A percentile compares a stretch with the other conserved stretches of the same genome.
phyloP scores from a whole-genome alignment of 1,140 invertebrate species.

The Thalassaphorura encarpata region DNA sequence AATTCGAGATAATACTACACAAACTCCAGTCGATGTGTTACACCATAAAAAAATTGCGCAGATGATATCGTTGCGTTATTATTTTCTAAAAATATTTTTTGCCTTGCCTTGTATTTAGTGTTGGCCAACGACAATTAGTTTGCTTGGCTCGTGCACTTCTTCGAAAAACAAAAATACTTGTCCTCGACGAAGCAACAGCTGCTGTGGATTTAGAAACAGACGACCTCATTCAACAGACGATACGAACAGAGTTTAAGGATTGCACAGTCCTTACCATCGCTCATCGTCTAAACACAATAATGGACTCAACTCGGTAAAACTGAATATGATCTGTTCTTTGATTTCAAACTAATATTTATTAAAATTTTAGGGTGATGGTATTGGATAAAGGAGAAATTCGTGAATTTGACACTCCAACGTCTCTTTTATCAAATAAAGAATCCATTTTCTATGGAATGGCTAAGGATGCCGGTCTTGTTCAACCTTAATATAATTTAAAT shows the following conservation, averaged over 20 bases:
- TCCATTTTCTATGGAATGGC: constrained; percentile 50
- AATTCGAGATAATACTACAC: constrained; percentile 20
- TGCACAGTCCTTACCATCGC: constrained; percentile 90
- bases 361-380: constrained; percentile 50
- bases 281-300: constrained; percentile 84
- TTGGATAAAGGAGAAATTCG: constrained; percentile 44
- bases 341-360: too few relatives aligned
- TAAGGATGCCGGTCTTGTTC: constrained; percentile 44
- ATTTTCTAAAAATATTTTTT: too few relatives aligned
- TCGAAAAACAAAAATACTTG: constrained; percentile 80
- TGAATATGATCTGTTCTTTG: too few relatives aligned
- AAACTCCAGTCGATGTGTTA: not conserved
- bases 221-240: constrained; percentile 61
- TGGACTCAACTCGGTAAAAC: constrained; percentile 75
- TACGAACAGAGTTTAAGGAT: constrained; percentile 71
- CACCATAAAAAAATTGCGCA: not conserved
- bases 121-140: constrained; percentile 77
- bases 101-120: constrained; percentile 37
- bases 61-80: not conserved
- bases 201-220: constrained; percentile 44
- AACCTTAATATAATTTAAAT: too few relatives aligned
- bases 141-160: constrained; percentile 78
- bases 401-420: constrained; percentile 40
- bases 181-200: constrained; percentile 53
- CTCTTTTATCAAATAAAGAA: constrained; percentile 41